Conservation (phyloP, 2,888 invertebrate species). For the Limnephilus lunatus region DNA sequence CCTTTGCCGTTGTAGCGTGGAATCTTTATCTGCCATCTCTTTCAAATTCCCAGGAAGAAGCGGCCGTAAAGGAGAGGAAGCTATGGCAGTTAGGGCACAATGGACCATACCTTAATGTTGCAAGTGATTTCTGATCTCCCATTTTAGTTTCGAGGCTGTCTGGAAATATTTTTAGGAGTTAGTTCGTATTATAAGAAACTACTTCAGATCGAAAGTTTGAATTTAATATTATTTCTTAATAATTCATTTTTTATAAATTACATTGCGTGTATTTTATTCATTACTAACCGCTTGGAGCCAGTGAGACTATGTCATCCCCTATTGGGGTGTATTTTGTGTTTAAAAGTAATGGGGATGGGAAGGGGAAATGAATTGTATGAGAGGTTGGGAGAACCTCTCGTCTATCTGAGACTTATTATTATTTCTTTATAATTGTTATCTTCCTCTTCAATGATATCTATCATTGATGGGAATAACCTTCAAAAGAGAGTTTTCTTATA, state of each 20-base stretch:
- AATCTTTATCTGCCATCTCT: slow-evolving; percentile 33
- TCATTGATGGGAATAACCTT: too few relatives aligned
- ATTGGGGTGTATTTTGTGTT: too few relatives aligned
- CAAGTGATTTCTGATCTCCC: slow-evolving; percentile 22
- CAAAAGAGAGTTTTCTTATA: too few relatives aligned
- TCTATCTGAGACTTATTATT: too few relatives aligned
- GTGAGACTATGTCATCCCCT: too few relatives aligned
- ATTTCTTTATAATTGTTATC: too few relatives aligned
- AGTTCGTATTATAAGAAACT: neutral
- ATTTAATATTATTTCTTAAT: neutral
- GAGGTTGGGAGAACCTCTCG: too few relatives aligned
- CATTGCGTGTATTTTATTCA: too few relatives aligned
- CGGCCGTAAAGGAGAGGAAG: slow-evolving; percentile 41
- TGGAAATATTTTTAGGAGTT: neutral
- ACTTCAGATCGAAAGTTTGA: neutral
- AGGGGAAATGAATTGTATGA: too few relatives aligned
- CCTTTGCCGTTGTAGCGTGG: neutral
- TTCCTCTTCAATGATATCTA: too few relatives aligned
- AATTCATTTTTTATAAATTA: neutral
- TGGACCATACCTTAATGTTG: slow-evolving; percentile 11
- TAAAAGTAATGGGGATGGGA: too few relatives aligned
- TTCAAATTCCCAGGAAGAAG: slow-evolving; percentile 25
- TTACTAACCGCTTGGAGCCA: too few relatives aligned
- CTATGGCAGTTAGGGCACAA: slow-evolving; percentile 35
- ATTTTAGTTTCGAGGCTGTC: neutral